Evolutionary conservation across 2,797 vertebrate species (phyloP), one percentile per base, ranked within the genome.

Genomic region (Xenopus petersii): DNA sequence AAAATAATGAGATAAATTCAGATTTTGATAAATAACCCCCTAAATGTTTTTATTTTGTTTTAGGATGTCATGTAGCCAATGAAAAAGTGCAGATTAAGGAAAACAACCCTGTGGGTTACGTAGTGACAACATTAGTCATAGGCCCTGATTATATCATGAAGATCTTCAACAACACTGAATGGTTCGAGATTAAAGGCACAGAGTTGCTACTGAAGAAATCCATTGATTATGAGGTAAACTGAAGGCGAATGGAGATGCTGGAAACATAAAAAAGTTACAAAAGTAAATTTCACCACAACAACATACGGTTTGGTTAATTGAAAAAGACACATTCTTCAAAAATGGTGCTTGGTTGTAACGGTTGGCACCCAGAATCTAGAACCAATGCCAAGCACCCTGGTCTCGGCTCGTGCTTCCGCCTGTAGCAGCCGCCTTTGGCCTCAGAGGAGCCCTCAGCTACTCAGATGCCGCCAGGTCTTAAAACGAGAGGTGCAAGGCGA

Each of bases 211-310:
- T 76, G 47, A 60, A 2, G 10, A 7, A 48, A 60, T 15, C 16
- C 2, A 4, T 76, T 24, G 74, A 76, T 58, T 76, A 59, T 76
- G 68, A 76, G 74, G 74, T 76, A 76, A 36, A 42, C 64, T 26
- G 8, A 4, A 3, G 54, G 55, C 21, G 16, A 11, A 46, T 2
- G 11, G 4, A n/a, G 1, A 58, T 21, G 21, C 21, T 58, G 16
- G 16, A 58, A 9, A 17, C 36, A 21, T 21, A 21, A 21, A 21
- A 21, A 21, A 42, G 15, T 17, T 58, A 58, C 15, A 58, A 58
- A 15, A 58, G 15, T 15, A 12, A 10, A 51, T 2, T 2, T 10
- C 11, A 51, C 49, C 1, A 8, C 36, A 42, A 21, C 3, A 42
- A 42, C 36, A 42, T 42, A 42, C 6, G 3, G 36, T 42, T 42